phyloP scores from a whole-genome alignment of 2,888 invertebrate species.

The Mimachlamys varia region DNA sequence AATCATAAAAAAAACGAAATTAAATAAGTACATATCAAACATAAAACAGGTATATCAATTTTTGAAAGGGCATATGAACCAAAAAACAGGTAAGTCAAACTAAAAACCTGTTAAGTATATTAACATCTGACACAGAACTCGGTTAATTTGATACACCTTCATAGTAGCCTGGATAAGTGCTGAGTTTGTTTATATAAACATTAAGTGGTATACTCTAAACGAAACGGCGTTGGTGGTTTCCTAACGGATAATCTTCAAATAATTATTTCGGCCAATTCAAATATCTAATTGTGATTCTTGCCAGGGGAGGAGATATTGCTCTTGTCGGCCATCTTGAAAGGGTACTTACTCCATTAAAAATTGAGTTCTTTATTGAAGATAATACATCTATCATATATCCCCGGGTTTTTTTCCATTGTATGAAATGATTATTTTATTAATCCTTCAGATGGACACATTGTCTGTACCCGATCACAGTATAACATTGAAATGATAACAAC shows the following conservation, averaged over 20 bases:
- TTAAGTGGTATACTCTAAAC: background rate
- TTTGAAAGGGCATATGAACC: too few relatives aligned
- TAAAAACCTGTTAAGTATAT: background rate
- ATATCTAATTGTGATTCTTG: background rate
- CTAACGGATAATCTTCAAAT: conserved; percentile 1
- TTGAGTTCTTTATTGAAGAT: background rate
- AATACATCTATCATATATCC: background rate
- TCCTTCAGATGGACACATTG: background rate
- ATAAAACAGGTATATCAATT: too few relatives aligned
- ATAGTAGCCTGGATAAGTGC: background rate
- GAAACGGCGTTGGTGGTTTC: background rate
- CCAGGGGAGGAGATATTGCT: conserved; percentile 15
- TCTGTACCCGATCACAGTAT: background rate
- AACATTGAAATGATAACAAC: background rate
- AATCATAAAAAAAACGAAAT: too few relatives aligned
- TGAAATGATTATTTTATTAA: background rate
- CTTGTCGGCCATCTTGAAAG: conserved; percentile 22
- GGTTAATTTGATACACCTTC: background rate
- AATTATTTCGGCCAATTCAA: background rate
- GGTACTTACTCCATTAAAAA: conserved; percentile 17
- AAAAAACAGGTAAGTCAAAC: too few relatives aligned
- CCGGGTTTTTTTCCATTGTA: background rate
- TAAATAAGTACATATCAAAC: too few relatives aligned
- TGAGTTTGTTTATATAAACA: background rate
- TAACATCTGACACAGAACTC: background rate